A percentile compares a stretch with the other conserved stretches of the same genome.
These are phyloP conservation scores for Hypselothyrea guttata DNA, from an alignment of 2,888 invertebrate species.

Conservation along the genomic window DNA sequence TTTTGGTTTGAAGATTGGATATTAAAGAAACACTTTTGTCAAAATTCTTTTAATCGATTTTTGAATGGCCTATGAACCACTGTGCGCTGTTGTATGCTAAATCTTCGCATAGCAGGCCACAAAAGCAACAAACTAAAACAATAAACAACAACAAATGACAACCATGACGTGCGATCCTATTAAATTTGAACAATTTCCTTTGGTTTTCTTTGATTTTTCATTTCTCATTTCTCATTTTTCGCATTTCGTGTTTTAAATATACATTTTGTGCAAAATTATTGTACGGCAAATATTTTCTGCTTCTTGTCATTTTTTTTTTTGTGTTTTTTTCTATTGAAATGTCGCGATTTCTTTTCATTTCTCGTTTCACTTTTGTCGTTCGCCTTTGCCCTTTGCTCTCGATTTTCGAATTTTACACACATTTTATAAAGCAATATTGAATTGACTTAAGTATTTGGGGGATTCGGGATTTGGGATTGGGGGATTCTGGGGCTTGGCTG, in stretches of 20 bases:
- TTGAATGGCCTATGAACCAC: too few species aligned
- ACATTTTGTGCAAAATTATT: constrained; percentile 32
- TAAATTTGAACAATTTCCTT: constrained; percentile 7
- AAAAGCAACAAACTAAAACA: constrained; percentile 8
- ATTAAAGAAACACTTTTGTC: too few species aligned
- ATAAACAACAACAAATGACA: background rate
- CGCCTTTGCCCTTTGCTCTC: background rate
- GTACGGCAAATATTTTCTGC: constrained; percentile 10
- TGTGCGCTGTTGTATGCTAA: too few species aligned
- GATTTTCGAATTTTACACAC: background rate
- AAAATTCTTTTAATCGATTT: too few species aligned
- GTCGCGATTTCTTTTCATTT: background rate
- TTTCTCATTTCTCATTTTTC: constrained; percentile 4
- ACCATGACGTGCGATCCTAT: constrained; percentile 24
- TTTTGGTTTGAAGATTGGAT: too few species aligned
- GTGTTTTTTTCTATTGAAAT: background rate
- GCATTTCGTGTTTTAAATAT: constrained; percentile 44
- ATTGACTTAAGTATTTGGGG: too few species aligned
- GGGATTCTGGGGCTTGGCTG: constrained; percentile 2
- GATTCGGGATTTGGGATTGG: background rate
- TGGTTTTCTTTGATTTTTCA: constrained; percentile 11
- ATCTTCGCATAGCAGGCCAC: constrained; percentile 12
- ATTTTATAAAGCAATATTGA: too few species aligned
- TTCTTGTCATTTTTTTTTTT: background rate
- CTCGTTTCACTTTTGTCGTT: background rate